A percentile compares a stretch with the other conserved stretches of the same genome.
These are phyloP conservation scores for Rhynchonema sp. DNA, from an alignment of 2,888 invertebrate species.

Conservation along the genomic window DNA sequence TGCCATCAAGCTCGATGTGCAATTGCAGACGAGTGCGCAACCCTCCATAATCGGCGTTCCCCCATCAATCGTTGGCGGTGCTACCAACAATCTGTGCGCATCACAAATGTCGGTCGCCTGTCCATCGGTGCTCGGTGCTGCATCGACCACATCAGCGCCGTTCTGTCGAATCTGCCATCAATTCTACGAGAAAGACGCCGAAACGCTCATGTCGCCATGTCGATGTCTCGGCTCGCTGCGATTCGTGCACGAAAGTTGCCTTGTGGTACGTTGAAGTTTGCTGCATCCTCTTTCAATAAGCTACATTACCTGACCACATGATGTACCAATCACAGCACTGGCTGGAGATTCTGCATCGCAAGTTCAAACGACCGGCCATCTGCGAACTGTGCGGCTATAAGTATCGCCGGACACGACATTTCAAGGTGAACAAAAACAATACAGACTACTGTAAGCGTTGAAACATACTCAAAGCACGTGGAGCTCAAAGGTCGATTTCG, in stretches of 20 bases:
- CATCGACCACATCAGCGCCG: not conserved
- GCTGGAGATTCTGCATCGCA: constrained; percentile 35
- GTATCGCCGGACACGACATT: constrained; percentile 36
- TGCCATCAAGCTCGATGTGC: too few species aligned
- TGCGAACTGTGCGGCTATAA: constrained; percentile 39
- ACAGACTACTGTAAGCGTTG: not conserved
- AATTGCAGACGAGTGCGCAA: too few species aligned
- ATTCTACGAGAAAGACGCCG: not conserved
- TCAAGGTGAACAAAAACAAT: constrained; percentile 31
- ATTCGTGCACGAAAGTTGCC: constrained; percentile 4
- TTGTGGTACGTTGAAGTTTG: constrained; percentile 1
- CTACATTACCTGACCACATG: too few species aligned
- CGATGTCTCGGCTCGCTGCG: constrained; percentile 5
- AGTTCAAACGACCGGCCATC: constrained; percentile 33
- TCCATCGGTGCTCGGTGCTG: not conserved
- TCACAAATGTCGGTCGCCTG: not conserved
- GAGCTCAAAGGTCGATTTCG: too few species aligned
- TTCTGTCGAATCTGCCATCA: constrained; percentile 8
- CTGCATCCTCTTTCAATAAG: too few species aligned
- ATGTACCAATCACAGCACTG: constrained; percentile 31
- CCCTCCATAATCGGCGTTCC: too few species aligned
- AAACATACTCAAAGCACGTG: not conserved
- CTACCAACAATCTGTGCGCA: too few species aligned
- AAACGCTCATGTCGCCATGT: constrained; percentile 4
- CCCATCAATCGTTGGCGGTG: too few species aligned